Percentiles rank a stretch among this genome's conserved stretches.
phyloP scores from a whole-genome alignment of 2,113 vertebrate species.

The Tragulus kanchil region DNA sequence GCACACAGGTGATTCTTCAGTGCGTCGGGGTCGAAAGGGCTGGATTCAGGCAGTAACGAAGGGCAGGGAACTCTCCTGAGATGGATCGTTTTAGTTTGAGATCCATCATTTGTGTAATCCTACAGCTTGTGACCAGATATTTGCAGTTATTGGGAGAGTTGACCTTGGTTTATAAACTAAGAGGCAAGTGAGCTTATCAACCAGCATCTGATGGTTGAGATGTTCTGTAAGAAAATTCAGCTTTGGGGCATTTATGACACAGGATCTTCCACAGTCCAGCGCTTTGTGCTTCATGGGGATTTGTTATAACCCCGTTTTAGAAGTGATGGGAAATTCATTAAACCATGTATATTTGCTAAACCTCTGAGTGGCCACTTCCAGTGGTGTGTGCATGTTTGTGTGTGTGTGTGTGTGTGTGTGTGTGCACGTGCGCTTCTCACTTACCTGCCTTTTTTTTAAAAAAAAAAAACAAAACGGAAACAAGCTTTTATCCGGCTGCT shows the following conservation, averaged over 20 bases:
- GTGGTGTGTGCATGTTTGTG: background rate
- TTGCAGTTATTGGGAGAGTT: background rate
- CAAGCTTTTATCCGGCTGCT: background rate
- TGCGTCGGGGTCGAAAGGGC: background rate
- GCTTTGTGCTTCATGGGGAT: background rate
- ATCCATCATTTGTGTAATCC: background rate
- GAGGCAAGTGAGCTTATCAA: background rate
- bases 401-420: background rate
- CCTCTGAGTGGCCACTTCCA: background rate
- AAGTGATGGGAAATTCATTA: background rate
- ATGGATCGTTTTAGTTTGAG: background rate
- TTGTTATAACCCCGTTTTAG: background rate
- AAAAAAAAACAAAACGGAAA: background rate
- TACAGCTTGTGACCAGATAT: background rate
- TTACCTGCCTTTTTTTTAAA: background rate
- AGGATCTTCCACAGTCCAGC: background rate
- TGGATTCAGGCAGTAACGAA: background rate
- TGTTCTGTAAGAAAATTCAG: slow-evolving; percentile 30
- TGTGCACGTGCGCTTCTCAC: background rate
- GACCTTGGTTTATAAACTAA: background rate
- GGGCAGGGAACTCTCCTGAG: background rate
- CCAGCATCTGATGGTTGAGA: background rate
- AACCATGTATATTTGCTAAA: background rate
- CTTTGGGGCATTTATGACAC: background rate
- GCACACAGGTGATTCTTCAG: background rate